phyloP scores from a whole-genome alignment of 1,140 invertebrate genomes.

The Drosophila sturtevanti region DNA sequence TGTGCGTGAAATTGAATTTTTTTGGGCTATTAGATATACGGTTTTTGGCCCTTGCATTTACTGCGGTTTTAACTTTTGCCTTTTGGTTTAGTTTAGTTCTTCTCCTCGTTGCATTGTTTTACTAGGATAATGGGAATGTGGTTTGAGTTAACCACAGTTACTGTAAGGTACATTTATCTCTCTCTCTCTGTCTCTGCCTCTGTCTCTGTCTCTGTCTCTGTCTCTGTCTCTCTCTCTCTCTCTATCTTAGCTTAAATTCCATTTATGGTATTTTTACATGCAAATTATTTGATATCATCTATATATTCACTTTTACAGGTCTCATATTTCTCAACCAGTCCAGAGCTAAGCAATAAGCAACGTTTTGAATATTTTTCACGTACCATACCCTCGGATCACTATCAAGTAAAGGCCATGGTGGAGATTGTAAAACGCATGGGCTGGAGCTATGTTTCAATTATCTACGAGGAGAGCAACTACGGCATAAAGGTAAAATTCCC shows the following conservation, averaged over 20 bases:
- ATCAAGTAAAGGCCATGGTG: slow-evolving; percentile 97
- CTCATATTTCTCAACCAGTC: slow-evolving; percentile 97
- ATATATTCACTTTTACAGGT: slow-evolving; percentile 86
- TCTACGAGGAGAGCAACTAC: slow-evolving; percentile 98
- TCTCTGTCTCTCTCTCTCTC: no score
- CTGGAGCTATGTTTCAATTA: slow-evolving; percentile 97
- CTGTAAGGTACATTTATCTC: no score
- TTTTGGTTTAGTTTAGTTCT: background rate
- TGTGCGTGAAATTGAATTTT: slow-evolving; percentile 66
- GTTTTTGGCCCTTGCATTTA: slow-evolving; percentile 27
- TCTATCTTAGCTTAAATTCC: no score
- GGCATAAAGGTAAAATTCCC: slow-evolving; percentile 91
- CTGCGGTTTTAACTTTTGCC: slow-evolving; percentile 14
- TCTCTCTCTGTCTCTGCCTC: no score
- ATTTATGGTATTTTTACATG: no score
- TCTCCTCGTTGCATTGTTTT: no score
- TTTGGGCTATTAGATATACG: background rate
- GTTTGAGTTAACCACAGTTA: no score
- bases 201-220: no score
- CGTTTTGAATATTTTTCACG: slow-evolving; percentile 97
- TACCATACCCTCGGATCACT: slow-evolving; percentile 97
- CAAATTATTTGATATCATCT: background rate
- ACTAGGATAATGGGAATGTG: no score
- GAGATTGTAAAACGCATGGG: slow-evolving; percentile 93
- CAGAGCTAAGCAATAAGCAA: slow-evolving; percentile 96